A percentile compares a stretch with the other conserved stretches of the same genome.
phyloP scores from a whole-genome alignment of 2,797 vertebrate genomes.

The Trachops cirrhosus region DNA sequence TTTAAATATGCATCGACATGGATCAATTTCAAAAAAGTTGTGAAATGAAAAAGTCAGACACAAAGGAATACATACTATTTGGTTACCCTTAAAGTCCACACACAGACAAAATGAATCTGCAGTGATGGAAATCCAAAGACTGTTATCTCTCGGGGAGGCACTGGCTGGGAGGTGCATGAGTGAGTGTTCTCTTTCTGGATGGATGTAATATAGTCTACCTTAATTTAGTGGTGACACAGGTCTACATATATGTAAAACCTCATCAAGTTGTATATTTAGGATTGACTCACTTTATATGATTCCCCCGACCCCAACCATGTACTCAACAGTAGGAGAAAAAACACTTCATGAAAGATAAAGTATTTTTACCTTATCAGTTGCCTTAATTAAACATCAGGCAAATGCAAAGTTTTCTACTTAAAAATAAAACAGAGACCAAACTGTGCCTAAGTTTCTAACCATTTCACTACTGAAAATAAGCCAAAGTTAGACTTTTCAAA shows the following conservation, averaged over 20 bases:
- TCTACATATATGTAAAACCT: background rate
- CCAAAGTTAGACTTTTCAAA: background rate
- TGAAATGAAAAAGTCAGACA: background rate
- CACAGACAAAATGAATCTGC: background rate
- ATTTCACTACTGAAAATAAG: background rate
- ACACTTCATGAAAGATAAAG: background rate
- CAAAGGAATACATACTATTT: background rate
- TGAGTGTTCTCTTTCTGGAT: background rate
- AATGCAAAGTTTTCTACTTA: background rate
- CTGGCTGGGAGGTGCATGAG: background rate
- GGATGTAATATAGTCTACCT: background rate
- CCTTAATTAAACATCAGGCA: background rate
- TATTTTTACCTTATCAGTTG: background rate
- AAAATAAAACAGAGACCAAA: slow-evolving; percentile 29
- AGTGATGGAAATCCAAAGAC: background rate
- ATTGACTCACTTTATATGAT: background rate
- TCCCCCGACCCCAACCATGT: background rate
- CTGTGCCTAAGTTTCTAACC: background rate
- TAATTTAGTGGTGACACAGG: background rate
- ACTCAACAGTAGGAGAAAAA: background rate
- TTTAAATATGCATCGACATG: background rate
- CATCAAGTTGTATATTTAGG: background rate
- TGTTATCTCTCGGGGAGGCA: background rate
- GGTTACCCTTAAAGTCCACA: background rate
- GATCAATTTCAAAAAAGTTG: background rate